Conservation (phyloP, 2,888 invertebrate genomes). For the Notodonta dromedarius region DNA sequence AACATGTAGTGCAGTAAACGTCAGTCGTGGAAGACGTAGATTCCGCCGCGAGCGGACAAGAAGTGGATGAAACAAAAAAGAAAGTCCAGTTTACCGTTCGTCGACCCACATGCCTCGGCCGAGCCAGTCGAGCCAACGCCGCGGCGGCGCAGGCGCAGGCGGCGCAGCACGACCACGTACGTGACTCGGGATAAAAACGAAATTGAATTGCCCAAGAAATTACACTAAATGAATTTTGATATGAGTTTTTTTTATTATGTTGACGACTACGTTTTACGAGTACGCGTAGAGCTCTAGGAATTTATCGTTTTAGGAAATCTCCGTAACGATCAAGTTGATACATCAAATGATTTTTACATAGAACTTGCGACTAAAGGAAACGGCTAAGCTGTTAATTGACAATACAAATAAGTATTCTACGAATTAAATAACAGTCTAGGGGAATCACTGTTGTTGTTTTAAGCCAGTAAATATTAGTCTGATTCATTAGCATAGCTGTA, state of each 20-base stretch:
- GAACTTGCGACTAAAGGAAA: neutral
- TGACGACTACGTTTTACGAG: conserved; percentile 14
- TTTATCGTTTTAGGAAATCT: neutral
- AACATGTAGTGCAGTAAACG: conserved; percentile 26
- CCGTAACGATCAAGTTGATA: neutral
- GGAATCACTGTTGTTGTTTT: neutral
- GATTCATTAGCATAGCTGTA: too few species aligned
- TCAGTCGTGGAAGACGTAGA: conserved; percentile 39
- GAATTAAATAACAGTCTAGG: neutral
- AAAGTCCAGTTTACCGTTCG: conserved; percentile 76
- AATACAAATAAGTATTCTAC: neutral
- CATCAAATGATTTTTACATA: neutral
- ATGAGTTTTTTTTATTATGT: conserved; percentile 11
- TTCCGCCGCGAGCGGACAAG: conserved; percentile 33
- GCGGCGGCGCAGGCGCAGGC: conserved; percentile 31
- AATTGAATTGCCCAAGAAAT: conserved; percentile 46
- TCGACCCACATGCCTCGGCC: conserved; percentile 68
- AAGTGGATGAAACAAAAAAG: conserved; percentile 71
- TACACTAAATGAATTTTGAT: conserved; percentile 37
- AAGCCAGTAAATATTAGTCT: too few species aligned
- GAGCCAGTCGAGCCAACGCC: conserved; percentile 25
- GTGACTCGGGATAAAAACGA: conserved; percentile 67
- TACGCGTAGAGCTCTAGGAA: neutral
- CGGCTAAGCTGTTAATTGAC: conserved; percentile 6
- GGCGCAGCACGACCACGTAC: conserved; percentile 39